Conservation (phyloP, 2,113 vertebrate genomes). For the Camelus dromedarius region DNA sequence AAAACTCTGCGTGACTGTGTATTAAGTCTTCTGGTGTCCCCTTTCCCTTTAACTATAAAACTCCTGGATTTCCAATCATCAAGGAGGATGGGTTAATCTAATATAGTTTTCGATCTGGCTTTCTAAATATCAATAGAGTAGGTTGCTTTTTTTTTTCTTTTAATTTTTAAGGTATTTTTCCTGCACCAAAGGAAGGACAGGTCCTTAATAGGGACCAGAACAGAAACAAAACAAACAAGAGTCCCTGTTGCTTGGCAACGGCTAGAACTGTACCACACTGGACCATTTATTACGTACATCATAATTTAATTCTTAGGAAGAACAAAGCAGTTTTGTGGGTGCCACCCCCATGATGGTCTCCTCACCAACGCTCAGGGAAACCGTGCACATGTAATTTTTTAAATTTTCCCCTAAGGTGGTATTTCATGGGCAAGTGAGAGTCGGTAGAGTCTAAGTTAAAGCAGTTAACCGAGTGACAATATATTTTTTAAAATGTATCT, state of each 20-base stretch:
- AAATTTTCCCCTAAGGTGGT: neutral
- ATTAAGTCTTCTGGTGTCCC: neutral
- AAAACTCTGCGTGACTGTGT: neutral
- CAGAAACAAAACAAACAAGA: neutral
- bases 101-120: neutral
- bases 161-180: neutral
- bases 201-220: neutral
- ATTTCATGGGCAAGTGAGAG: constrained; percentile 46
- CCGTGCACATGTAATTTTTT: constrained; percentile 16
- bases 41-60: constrained; percentile 34
- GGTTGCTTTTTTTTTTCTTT: neutral
- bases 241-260: constrained; percentile 67
- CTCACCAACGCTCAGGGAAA: constrained; percentile 10
- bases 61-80: constrained; percentile 27
- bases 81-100: constrained; percentile 17
- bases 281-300: neutral
- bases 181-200: neutral
- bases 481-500: neutral
- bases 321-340: neutral
- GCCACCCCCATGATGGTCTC: neutral
- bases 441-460: constrained; percentile 12
- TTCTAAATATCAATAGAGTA: neutral
- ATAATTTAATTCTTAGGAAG: constrained; percentile 21
- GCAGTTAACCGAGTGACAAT: neutral
- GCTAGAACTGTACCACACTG: constrained; percentile 59